Evolutionary conservation across 2,797 vertebrate species (phyloP).

Genomic region (Chaunax sp.): DNA sequence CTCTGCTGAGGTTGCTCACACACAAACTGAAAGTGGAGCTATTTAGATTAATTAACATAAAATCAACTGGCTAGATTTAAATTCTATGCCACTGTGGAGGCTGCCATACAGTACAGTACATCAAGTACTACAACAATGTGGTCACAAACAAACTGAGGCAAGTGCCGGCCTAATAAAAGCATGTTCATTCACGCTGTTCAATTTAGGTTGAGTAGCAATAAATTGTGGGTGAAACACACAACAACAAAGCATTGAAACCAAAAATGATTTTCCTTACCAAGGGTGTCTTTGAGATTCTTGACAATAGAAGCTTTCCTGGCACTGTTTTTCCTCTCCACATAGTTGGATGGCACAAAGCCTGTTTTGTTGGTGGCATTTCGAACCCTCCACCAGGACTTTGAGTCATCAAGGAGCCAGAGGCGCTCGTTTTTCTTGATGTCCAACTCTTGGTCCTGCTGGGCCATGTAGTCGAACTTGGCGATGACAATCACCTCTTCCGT

Average conservation of each 20-base stretch:
- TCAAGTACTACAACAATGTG: conserved; percentile 38
- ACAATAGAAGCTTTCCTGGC: conserved; percentile 93
- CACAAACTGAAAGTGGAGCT: conserved; percentile 6
- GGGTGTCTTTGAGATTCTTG: conserved; percentile 93
- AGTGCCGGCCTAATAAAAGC: conserved; percentile 32
- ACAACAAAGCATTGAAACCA: too few species aligned
- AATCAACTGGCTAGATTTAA: neutral
- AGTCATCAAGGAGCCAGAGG: conserved; percentile 92
- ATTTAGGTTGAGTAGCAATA: too few species aligned
- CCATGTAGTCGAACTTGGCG: conserved; percentile 95
- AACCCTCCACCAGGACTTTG: conserved; percentile 95
- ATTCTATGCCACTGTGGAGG: neutral
- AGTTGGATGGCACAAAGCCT: conserved; percentile 94
- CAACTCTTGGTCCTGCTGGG: conserved; percentile 95
- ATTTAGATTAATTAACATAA: neutral
- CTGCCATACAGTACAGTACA: neutral
- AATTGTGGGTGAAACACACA: neutral
- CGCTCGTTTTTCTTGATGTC: conserved; percentile 96
- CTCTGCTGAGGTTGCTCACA: neutral
- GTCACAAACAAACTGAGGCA: conserved; percentile 14
- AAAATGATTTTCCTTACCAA: conserved; percentile 80
- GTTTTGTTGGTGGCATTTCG: conserved; percentile 94
- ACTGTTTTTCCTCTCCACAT: conserved; percentile 94
- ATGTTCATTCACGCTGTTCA: neutral
- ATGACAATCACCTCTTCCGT: conserved; percentile 95